Evolutionary conservation across 2,888 invertebrate species (phyloP), one percentile per base, ranked within the genome.

Genomic region (Perdita meconis): DNA sequence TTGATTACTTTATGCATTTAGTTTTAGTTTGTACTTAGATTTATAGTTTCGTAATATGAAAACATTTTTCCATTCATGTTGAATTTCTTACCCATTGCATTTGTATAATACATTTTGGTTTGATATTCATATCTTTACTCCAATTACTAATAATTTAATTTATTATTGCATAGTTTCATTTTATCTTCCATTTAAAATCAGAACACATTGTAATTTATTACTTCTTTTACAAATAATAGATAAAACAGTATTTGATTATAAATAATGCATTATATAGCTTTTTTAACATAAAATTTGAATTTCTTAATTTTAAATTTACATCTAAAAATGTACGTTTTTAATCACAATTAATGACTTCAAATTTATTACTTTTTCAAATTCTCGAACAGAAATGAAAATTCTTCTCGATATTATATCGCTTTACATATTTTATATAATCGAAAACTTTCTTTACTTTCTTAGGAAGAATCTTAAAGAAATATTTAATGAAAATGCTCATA

Each of bases 11-110:
- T 16, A 19, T 8, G 16, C 16, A 44, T 19, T 44, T 44, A 51
- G 40, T 50, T 36, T 38, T 8, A 63, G 36, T 47, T 66, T 51
- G 12, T 64, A 64, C 26, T 36, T 50, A 36, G 5, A 67, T 38
- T 40, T 59, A 47, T 67, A 30, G 50, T 57, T 38, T 30, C 12
- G 13, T 30, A 13, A 47, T 50, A 24, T 1, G 16, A 2, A 44
- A 19, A 44, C 1, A 53, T 53, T 53, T 4, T 53, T 53, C 30
- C 5, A n/a, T 30, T 8, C 3, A 53, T 1, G 30, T 4, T 53
- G 16, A 53, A 3, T 16, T 53, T 16, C 8, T 2, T 30, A 16
- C 16, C 16, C 16, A 16, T 30, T 30, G 13, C 26, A 51, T 3
- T n/a, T 8, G 13, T 53, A 30, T 16, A 30, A 30, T 53, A 16